Base-by-base conservation (phyloP, 2,888 invertebrate genomes). In the Minunthozetes semirufus region DNA sequence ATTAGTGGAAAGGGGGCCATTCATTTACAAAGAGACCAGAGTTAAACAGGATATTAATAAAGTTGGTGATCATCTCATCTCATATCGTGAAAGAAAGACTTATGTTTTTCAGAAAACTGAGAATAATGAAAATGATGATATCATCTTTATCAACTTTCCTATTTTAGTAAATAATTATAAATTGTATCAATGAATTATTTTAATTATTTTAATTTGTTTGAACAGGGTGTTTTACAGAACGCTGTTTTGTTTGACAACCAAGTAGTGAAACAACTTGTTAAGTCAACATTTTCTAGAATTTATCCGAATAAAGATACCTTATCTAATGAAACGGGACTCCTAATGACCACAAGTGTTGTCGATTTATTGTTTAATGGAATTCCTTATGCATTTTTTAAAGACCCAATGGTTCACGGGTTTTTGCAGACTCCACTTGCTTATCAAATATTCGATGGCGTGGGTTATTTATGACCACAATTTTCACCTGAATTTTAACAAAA, bases 1-100 rank as follows among this genome's bases (percentile, higher is more conserved):
- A 59, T 53, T 70, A 13, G 29, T n/a, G 0, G 74, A 74, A 42
- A 56, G 56, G 33, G 74, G 74, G 29, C 74, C 74, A 4, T 74
- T 71, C 59, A 53, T 59, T 56, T 74, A 70, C 53, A 27, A 59
- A 8, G 71, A 74, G 38, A 56, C 56, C 6, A 29, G 71, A 25
- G 8, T 33, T 11, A 71, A 71, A 70, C n/a, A 56, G 22, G 22
- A 63, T 9, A 33, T 27, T 15, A 0, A 4, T 5, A 13, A 13
- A 3, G 17, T 42, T 4, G 33, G 19, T 13, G 29, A 33, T 8
- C 13, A 74, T 5, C 0, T 27, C 2, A n/a, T 74, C 8, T n/a
- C 66, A 9, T 74, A 74, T 53, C 5, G 29, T 38, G 68, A 74
- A 27, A n/a, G 17, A 3, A 66, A 50, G 25, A 29, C 48, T 19